phyloP scores from a whole-genome alignment of 2,113 vertebrate species.

The Pimephales promelas region DNA sequence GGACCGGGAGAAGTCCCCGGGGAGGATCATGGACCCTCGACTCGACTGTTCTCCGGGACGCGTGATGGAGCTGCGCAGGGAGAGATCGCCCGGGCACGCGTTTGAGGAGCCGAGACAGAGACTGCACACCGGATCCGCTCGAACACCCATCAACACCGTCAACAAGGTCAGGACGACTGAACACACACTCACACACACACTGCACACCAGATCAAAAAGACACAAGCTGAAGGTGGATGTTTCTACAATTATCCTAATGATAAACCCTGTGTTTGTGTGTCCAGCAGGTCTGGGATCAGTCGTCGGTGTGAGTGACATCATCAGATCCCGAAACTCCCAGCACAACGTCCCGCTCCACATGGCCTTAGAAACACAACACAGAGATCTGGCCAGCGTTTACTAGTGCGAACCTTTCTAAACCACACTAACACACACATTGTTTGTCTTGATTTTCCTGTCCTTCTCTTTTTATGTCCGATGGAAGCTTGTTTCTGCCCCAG shows the following conservation, averaged over 20 bases:
- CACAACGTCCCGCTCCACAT: constrained; percentile 49
- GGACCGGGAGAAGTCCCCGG: constrained; percentile 87
- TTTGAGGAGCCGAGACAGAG: constrained; percentile 88
- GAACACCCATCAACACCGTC: constrained; percentile 94
- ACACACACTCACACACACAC: background rate
- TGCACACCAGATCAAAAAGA: no score
- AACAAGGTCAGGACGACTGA: constrained; percentile 43
- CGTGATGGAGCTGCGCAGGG: constrained; percentile 87
- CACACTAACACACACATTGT: background rate
- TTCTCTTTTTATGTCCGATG: background rate
- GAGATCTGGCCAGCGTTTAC: constrained; percentile 32
- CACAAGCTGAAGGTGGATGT: no score
- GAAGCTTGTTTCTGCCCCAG: background rate
- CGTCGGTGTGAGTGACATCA: constrained; percentile 84
- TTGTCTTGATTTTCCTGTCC: constrained; percentile 15
- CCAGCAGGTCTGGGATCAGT: constrained; percentile 85
- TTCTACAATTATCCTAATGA: no score
- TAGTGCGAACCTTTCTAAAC: constrained; percentile 29
- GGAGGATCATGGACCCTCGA: constrained; percentile 86
- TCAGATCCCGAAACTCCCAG: constrained; percentile 28
- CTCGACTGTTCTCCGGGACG: constrained; percentile 72
- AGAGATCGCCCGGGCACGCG: constrained; percentile 87
- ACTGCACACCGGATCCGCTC: constrained; percentile 85
- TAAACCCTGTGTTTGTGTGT: background rate
- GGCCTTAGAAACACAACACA: constrained; percentile 39